Evolutionary conservation across 2,797 vertebrate species (phyloP), one percentile per base, ranked within the genome.

Genomic region (Apogon hyalosoma): DNA sequence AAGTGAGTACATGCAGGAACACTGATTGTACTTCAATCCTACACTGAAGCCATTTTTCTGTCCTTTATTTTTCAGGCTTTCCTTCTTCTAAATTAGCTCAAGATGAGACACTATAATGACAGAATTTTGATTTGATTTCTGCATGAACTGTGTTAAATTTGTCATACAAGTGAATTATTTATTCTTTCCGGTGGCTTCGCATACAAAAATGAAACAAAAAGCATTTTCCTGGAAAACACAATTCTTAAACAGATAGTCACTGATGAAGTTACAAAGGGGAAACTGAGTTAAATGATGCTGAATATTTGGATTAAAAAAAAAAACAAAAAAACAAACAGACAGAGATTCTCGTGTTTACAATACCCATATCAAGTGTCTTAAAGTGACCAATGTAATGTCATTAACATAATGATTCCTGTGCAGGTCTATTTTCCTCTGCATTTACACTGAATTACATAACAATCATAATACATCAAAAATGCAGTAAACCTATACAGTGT

Each of bases 261-360:
- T 19, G 33, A 39, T 1, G 18, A 48, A 21, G 60, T 52, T 63
- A 55, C 28, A 45, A 53, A 36, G 0, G 1, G 15, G 4, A 66
- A 68, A 70, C 51, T 48, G 24, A 40, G 77, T 81, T 45, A 54
- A 24, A 42, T 12, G 47, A 52, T 31, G 5, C 3, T 28, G 24
- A 59, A 67, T 60, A 58, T 62, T 40, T 66, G 51, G 59, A 43
- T 21, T 2, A 21, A 21, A 21, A 21, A n/a, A n/a, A n/a, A n/a
- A n/a, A n/a, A n/a, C n/a, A n/a, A n/a, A n/a, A n/a, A 45, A 65
- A 40, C 0, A 60, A 40, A 40, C 14, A 28, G 4, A 39, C 14
- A 15, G 28, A 15, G 28, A 14, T 28, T 11, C 8, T 12, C 18
- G 9, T 42, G 6, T 16, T 38, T 38, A 50, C 11, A 16, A 19